phyloP scores from a whole-genome alignment of 2,113 vertebrate genomes.

The Ifrita kowaldi region DNA sequence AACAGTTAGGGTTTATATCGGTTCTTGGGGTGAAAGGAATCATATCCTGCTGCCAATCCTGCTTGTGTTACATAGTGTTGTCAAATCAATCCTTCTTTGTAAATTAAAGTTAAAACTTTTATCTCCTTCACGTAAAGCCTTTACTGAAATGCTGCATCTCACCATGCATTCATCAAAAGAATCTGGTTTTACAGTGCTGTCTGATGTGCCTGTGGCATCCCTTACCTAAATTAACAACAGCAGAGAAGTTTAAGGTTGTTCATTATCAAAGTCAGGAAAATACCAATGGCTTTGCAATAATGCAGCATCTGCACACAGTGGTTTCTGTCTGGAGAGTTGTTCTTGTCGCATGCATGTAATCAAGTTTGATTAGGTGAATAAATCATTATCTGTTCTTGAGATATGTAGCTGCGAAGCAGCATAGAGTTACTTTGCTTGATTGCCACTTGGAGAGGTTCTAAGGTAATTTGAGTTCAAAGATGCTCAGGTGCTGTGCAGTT shows the following conservation, averaged over 20 bases:
- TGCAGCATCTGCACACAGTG: not conserved
- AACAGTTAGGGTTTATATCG: not conserved
- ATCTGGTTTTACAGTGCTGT: not conserved
- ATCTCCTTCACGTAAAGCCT: not conserved
- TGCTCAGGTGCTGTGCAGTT: not conserved
- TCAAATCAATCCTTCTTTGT: not conserved
- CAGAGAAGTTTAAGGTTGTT: not conserved
- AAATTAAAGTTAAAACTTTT: not conserved
- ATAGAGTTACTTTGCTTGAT: not conserved
- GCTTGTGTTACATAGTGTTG: not conserved
- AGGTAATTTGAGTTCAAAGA: not conserved
- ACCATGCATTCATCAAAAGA: accelerated
- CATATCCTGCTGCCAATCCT: not conserved
- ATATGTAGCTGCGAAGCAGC: not conserved
- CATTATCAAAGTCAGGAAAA: not conserved
- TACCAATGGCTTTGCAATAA: not conserved
- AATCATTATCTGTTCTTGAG: not conserved
- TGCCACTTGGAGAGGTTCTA: not conserved
- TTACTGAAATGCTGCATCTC: not conserved
- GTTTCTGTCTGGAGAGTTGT: not conserved
- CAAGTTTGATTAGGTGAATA: not conserved
- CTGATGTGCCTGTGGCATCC: not conserved
- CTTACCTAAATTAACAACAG: not conserved
- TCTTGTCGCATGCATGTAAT: not conserved
- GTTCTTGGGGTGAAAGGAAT: not conserved